Conservation (phyloP, 2,888 invertebrate genomes). For the Ethmia dodecea region DNA sequence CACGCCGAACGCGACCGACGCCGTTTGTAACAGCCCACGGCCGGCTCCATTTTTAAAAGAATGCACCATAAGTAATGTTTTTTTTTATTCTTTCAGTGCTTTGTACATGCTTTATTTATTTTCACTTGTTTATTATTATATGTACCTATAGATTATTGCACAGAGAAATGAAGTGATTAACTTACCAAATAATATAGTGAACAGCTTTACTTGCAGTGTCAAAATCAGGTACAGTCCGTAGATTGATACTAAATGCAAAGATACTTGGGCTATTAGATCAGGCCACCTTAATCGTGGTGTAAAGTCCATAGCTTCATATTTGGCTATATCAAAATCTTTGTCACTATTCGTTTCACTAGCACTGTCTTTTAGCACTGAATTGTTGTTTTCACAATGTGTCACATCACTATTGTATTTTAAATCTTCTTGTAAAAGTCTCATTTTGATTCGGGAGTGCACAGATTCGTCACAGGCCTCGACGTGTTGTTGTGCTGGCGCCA, state of each 20-base stretch:
- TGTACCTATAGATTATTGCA: too few species aligned
- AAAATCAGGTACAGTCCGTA: slow-evolving; percentile 84
- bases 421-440: slow-evolving; percentile 31
- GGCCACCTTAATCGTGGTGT: slow-evolving; percentile 83
- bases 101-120: too few species aligned
- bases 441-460: slow-evolving; percentile 36
- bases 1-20: too few species aligned
- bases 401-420: slow-evolving; percentile 29
- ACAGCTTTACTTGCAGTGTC: slow-evolving; percentile 71
- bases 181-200: slow-evolving; percentile 86
- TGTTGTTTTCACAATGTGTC: slow-evolving; percentile 41
- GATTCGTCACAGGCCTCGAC: slow-evolving; percentile 35
- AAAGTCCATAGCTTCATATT: slow-evolving; percentile 72
- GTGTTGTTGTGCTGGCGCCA: slow-evolving; percentile 55
- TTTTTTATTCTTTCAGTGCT: too few species aligned
- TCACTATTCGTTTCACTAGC: slow-evolving; percentile 34
- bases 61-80: too few species aligned
- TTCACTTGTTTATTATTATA: too few species aligned
- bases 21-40: too few species aligned
- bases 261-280: slow-evolving; percentile 82
- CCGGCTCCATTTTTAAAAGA: too few species aligned
- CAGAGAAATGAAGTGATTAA: too few species aligned
- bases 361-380: slow-evolving; percentile 34
- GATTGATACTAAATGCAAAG: slow-evolving; percentile 82
- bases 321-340: slow-evolving; percentile 50